Conservation (phyloP, 2,113 vertebrate species). For the Fregetta grallaria region DNA sequence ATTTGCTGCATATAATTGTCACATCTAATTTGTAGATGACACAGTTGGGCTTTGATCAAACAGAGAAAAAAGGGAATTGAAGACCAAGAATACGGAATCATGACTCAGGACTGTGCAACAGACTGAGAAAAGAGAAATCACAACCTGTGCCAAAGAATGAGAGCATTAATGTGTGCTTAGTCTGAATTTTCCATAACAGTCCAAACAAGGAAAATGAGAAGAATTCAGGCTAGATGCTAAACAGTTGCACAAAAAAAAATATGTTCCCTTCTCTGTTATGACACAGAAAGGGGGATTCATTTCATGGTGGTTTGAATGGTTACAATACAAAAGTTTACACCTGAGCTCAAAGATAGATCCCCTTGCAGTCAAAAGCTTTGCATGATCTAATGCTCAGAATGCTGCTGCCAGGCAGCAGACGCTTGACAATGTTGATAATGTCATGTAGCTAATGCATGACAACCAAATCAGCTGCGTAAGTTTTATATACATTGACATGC, state of each 20-base stretch:
- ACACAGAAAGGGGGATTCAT: neutral
- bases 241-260: neutral
- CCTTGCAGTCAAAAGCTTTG: neutral
- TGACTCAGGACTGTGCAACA: neutral
- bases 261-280: neutral
- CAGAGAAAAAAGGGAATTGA: neutral
- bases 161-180: neutral
- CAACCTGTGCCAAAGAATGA: neutral
- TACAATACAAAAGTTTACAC: neutral
- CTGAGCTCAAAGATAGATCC: neutral
- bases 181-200: neutral
- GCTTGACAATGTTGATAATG: neutral
- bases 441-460: neutral
- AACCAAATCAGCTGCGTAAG: neutral
- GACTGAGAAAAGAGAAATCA: neutral
- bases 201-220: neutral
- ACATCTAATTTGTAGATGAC: neutral
- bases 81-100: neutral
- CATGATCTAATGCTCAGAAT: neutral
- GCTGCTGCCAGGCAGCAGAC: neutral
- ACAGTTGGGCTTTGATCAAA: conserved; percentile 22
- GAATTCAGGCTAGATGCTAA: neutral
- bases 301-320: neutral
- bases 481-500: neutral
- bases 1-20: neutral